Percentiles rank a stretch among this genome's conserved stretches.
These are phyloP conservation scores for Anarhynchus alexandrinus DNA, from an alignment of 2,113 vertebrate genomes.

Conservation along the genomic window DNA sequence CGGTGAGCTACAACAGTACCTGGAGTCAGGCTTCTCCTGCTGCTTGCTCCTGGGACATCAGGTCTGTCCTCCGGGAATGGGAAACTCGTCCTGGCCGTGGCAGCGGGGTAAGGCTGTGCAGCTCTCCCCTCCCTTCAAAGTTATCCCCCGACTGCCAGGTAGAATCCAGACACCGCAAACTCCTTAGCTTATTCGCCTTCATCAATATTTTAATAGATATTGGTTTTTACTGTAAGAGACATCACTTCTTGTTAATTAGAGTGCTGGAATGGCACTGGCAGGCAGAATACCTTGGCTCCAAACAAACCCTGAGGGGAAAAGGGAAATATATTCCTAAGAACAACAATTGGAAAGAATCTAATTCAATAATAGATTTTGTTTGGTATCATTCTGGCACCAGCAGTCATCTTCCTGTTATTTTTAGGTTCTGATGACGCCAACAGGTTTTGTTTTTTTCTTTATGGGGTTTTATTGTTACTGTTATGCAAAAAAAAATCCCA, in stretches of 20 bases:
- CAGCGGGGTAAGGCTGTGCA: background rate
- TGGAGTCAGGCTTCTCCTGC: background rate
- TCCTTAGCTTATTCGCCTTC: background rate
- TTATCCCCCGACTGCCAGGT: background rate
- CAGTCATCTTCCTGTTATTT: slow-evolving; percentile 55
- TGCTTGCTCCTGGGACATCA: background rate
- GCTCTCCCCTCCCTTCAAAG: background rate
- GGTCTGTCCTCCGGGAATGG: accelerated
- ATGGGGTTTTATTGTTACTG: background rate
- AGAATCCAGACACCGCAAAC: slow-evolving; percentile 11
- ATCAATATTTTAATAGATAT: slow-evolving; percentile 40
- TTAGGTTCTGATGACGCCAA: slow-evolving; percentile 57
- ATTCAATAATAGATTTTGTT: slow-evolving; percentile 57
- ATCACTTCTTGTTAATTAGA: slow-evolving; percentile 64
- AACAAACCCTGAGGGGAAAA: slow-evolving; percentile 24
- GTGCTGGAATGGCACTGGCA: slow-evolving; percentile 43
- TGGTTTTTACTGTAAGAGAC: slow-evolving; percentile 48
- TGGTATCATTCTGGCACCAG: slow-evolving; percentile 55
- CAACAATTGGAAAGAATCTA: slow-evolving; percentile 39
- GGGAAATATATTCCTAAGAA: slow-evolving; percentile 54
- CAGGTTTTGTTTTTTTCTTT: slow-evolving; percentile 22
- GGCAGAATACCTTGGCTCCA: slow-evolving; percentile 46
- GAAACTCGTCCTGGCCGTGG: accelerated
- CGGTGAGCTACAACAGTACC: background rate
- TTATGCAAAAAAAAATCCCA: background rate